These are phyloP conservation scores for Ctenicera cuprea DNA, from an alignment of 2,888 invertebrate species.

Conservation along the genomic window DNA sequence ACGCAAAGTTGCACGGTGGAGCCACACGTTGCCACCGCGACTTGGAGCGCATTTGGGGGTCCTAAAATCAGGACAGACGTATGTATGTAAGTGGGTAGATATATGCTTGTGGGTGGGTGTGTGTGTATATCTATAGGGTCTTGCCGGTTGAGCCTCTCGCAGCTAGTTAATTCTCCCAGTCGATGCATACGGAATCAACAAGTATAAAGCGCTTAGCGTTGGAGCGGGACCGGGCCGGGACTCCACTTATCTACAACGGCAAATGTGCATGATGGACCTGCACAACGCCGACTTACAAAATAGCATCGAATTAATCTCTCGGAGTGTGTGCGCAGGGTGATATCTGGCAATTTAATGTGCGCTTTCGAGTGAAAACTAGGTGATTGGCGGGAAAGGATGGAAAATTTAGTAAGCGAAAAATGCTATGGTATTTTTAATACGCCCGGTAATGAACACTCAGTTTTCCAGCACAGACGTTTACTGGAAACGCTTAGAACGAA, in stretches of 20 bases:
- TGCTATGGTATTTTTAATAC: conserved; percentile 13
- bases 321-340: conserved; percentile 53
- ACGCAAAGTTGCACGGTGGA: conserved; percentile 53
- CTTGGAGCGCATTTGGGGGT: conserved; percentile 11
- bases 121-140: conserved; percentile 23
- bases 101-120: not conserved
- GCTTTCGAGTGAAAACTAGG: conserved; percentile 53
- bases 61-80: conserved; percentile 12
- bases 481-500: conserved; percentile 44
- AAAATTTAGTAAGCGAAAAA: not conserved
- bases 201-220: conserved; percentile 59
- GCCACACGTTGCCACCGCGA: conserved; percentile 35
- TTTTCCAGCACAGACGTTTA: conserved; percentile 30
- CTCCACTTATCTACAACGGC: conserved; percentile 59
- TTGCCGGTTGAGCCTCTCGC: conserved; percentile 35
- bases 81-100: conserved; percentile 10
- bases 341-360: conserved; percentile 60
- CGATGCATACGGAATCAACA: conserved; percentile 60
- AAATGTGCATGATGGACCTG: conserved; percentile 61
- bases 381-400: conserved; percentile 26
- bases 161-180: conserved; percentile 48
- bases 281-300: conserved; percentile 57
- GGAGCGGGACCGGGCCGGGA: conserved; percentile 50
- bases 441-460: conserved; percentile 25
- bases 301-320: conserved; percentile 60